phyloP scores from a whole-genome alignment of 2,113 vertebrate species.

The Dasyprocta punctata region DNA sequence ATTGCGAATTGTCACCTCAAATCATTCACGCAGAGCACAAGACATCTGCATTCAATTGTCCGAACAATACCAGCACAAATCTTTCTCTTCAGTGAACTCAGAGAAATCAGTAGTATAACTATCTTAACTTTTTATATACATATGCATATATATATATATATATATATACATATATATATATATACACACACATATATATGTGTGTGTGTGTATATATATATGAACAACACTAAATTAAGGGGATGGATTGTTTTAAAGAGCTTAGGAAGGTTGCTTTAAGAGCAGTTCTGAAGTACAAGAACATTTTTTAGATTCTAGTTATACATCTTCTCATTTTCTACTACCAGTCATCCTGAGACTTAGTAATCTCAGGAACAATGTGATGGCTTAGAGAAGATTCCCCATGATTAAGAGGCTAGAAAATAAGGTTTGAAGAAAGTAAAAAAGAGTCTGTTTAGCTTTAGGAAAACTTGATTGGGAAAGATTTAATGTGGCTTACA shows the following conservation, averaged over 20 bases:
- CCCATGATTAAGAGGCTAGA: background rate
- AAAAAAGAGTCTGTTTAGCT: background rate
- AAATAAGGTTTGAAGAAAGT: constrained; percentile 32
- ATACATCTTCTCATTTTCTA: constrained; percentile 12
- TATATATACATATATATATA: too few relatives aligned
- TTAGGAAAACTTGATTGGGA: background rate
- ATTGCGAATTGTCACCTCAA: too few relatives aligned
- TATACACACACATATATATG: too few relatives aligned
- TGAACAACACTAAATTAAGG: background rate
- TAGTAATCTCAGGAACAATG: background rate
- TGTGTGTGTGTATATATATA: too few relatives aligned
- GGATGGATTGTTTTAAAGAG: background rate
- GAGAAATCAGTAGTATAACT: too few relatives aligned
- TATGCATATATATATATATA: too few relatives aligned
- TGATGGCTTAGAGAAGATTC: background rate
- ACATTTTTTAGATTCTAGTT: background rate
- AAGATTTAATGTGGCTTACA: background rate
- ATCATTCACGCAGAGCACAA: too few relatives aligned
- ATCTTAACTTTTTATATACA: too few relatives aligned
- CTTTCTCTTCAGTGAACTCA: too few relatives aligned
- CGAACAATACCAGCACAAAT: too few relatives aligned
- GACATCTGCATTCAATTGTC: too few relatives aligned
- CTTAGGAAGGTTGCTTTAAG: background rate
- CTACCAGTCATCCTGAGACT: background rate
- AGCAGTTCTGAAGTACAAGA: background rate